Evolutionary conservation across 2,113 vertebrate species (phyloP), one percentile per base, ranked within the genome.

Genomic region (Gallinago paraguaiae): DNA sequence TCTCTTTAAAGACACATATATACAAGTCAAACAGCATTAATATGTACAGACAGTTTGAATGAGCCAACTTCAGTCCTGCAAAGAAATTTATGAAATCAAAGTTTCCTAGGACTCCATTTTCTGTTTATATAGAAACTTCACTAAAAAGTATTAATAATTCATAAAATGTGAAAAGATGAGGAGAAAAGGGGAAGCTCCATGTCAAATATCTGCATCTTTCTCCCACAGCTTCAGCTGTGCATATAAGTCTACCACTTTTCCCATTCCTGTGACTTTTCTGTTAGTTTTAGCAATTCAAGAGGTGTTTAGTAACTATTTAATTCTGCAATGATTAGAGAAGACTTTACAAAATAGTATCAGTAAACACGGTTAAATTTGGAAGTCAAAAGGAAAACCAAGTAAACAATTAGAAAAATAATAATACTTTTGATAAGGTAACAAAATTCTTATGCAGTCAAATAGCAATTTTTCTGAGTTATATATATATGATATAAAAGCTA

Each of bases 361-460:
- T 86, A 83, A 94, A 88, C 46, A 93, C 57, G 54, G 67, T 80
- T 94, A 92, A 86, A 94, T 92, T 92, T 90, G 67, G 82, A 92
- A 90, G 43, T 31, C 67, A 83, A 81, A 92, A 82, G n/a, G 31
- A 90, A 91, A 88, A 65, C 7, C 41, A 80, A 57, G 64, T 56
- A 94, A 94, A 90, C 35, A 95, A 89, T 87, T 17, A 80, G 35
- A 74, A 90, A 53, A 50, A 9, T 20, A 85, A 60, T 35, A 65
- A 17, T 46, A 68, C 82, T 82, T 77, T 75, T 72, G 1, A 76
- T 82, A 82, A 84, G 76, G 4, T 30, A 79, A 63, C 8, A 64
- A 56, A 64, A 77, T 72, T 70, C 3, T 72, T 51, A 72, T 72
- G 13, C 15, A 71, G 25, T 54, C 3, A 85, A 79, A 70, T 43